These are phyloP conservation scores for Eubucco bourcierii DNA, from an alignment of 2,113 vertebrate genomes.

Conservation along the genomic window DNA sequence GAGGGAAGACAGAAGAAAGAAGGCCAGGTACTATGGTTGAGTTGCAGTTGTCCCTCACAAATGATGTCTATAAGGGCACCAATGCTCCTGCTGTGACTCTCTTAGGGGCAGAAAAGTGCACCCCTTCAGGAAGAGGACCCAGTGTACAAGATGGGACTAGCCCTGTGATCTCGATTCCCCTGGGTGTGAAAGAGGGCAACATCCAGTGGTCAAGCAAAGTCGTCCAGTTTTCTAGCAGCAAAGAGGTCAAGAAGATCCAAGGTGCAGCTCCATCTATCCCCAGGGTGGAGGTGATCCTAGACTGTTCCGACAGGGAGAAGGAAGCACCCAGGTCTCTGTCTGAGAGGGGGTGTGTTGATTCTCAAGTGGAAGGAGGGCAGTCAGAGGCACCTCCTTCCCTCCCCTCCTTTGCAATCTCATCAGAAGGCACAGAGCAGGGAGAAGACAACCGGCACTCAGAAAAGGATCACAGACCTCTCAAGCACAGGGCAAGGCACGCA, in stretches of 20 bases:
- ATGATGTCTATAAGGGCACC: conserved; percentile 58
- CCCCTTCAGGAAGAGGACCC: conserved; percentile 43
- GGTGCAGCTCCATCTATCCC: conserved; percentile 66
- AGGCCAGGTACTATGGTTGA: conserved; percentile 79
- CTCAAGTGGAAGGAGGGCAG: conserved; percentile 87
- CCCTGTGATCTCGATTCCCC: conserved; percentile 37
- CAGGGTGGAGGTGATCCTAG: conserved; percentile 84
- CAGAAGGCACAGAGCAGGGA: conserved; percentile 82
- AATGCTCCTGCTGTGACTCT: conserved; percentile 72
- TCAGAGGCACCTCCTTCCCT: conserved; percentile 83
- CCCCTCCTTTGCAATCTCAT: conserved; percentile 85
- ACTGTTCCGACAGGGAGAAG: conserved; percentile 77
- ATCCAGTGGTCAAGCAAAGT: conserved; percentile 68
- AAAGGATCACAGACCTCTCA: conserved; percentile 88
- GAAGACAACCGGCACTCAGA: conserved; percentile 82
- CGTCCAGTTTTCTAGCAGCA: conserved; percentile 69
- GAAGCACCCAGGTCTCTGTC: conserved; percentile 72
- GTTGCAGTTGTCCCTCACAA: conserved; percentile 85
- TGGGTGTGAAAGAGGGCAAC: conserved; percentile 32
- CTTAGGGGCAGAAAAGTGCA: conserved; percentile 63
- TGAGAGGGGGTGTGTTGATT: conserved; percentile 82
- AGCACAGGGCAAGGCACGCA: conserved; percentile 90
- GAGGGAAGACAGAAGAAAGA: conserved; percentile 32
- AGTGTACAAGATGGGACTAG: neutral
- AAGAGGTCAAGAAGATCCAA: conserved; percentile 72